A percentile compares a stretch with the other conserved stretches of the same genome.
Evolutionary conservation across 2,888 invertebrate species (phyloP).

Genomic region (Platerodrilus igneus): DNA sequence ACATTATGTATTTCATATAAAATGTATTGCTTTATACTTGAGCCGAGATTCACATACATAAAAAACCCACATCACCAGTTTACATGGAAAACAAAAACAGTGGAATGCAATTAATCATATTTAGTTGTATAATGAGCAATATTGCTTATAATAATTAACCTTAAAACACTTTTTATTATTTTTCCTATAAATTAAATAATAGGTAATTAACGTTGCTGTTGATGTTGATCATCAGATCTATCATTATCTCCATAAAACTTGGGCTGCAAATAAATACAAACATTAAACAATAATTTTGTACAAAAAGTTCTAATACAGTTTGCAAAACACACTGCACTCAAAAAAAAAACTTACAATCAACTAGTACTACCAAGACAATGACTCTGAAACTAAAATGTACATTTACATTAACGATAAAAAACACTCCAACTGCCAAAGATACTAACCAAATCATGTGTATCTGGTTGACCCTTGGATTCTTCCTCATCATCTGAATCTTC

Average conservation of each 20-base stretch:
- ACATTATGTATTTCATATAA: too few species aligned
- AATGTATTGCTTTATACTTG: too few species aligned
- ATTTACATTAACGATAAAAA: conserved; percentile 12
- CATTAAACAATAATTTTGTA: background rate
- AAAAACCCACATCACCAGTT: too few species aligned
- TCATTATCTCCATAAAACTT: conserved; percentile 63
- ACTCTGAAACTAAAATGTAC: conserved; percentile 38
- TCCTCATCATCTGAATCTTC: conserved; percentile 75
- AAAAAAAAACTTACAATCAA: background rate
- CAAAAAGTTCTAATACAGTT: background rate
- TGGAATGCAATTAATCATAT: too few species aligned
- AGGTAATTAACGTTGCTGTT: too few species aligned
- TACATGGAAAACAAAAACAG: too few species aligned
- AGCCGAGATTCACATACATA: too few species aligned
- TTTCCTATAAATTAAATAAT: too few species aligned
- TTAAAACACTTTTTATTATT: too few species aligned
- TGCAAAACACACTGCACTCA: conserved; percentile 1
- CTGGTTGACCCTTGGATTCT: conserved; percentile 56
- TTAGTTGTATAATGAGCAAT: too few species aligned
- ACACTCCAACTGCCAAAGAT: background rate
- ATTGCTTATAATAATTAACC: too few species aligned
- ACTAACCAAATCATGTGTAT: conserved; percentile 65
- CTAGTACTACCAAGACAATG: conserved; percentile 37
- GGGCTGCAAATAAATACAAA: conserved; percentile 50
- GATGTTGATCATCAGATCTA: conserved; percentile 53